Percentiles rank a stretch among this genome's conserved stretches.
Evolutionary conservation across 2,113 vertebrate genomes (phyloP).

Genomic region (Cheilinus undulatus): DNA sequence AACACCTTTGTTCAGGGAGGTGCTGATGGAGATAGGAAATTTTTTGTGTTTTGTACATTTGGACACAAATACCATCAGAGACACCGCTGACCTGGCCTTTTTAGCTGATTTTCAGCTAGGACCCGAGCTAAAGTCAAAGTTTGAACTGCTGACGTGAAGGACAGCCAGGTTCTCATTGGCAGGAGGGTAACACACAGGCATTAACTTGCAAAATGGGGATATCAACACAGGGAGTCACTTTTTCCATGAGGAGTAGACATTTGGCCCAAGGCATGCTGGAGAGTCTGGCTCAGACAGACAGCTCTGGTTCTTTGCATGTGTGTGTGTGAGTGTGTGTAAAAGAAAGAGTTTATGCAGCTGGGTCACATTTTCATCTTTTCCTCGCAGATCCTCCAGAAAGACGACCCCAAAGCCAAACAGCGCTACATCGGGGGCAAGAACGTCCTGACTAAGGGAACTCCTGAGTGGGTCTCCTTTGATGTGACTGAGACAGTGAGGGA

Average conservation of each 20-base stretch:
- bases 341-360: conserved; percentile 68
- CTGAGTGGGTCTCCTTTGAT: conserved; percentile 97
- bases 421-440: conserved; percentile 95
- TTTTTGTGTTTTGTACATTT: conserved; percentile 23
- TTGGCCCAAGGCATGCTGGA: conserved; percentile 83
- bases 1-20: conserved; percentile 69
- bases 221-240: conserved; percentile 83
- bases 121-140: conserved; percentile 46
- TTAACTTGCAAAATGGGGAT: conserved; percentile 83
- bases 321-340: conserved; percentile 45
- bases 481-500: conserved; percentile 96
- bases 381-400: conserved; percentile 90
- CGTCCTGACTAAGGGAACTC: conserved; percentile 91
- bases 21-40: conserved; percentile 48
- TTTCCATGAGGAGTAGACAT: conserved; percentile 84
- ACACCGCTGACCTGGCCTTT: conserved; percentile 13
- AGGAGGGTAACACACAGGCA: conserved; percentile 78
- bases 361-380: conserved; percentile 70
- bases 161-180: conserved; percentile 77
- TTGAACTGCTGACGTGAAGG: conserved; percentile 66
- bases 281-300: conserved; percentile 83
- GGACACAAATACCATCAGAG: conserved; percentile 6
- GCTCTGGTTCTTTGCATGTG: conserved; percentile 66
- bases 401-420: conserved; percentile 96
- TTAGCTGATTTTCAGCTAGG: conserved; percentile 33